phyloP scores from a whole-genome alignment of 1,140 invertebrate genomes.

The Scaptomyza graminum region DNA sequence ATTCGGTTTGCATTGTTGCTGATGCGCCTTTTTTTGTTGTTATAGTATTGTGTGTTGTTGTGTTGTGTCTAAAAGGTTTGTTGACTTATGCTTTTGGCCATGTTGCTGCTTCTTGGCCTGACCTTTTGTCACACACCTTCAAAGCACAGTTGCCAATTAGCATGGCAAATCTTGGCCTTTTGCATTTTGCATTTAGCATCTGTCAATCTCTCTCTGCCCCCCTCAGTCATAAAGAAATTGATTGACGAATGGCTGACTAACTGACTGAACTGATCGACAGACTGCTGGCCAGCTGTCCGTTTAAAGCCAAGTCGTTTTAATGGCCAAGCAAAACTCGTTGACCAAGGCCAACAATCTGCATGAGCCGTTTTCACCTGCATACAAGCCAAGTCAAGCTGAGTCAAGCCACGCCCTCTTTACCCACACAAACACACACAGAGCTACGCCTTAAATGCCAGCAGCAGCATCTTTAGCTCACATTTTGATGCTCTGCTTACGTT shows the following conservation, averaged over 20 bases:
- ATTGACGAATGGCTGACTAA: constrained; percentile 13
- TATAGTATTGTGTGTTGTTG: too few species aligned
- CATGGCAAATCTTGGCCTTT: constrained; percentile 18
- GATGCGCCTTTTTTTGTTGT: constrained; percentile 54
- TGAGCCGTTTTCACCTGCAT: constrained; percentile 31
- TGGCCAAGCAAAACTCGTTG: constrained; percentile 34
- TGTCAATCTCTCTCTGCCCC: neutral
- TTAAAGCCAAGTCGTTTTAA: constrained; percentile 2
- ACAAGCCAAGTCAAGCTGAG: neutral
- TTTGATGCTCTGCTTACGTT: constrained; percentile 38
- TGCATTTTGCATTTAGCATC: neutral
- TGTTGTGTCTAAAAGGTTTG: constrained; percentile 21
- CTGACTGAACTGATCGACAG: constrained; percentile 22
- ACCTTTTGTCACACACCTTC: constrained; percentile 8
- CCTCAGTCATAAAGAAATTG: constrained; percentile 21
- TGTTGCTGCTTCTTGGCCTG: constrained; percentile 30
- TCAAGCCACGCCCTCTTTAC: too few species aligned
- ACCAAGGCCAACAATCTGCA: constrained; percentile 69
- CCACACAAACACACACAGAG: neutral
- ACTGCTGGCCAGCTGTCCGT: constrained; percentile 6
- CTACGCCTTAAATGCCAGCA: neutral
- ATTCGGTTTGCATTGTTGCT: constrained; percentile 54
- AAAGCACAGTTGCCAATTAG: constrained; percentile 23
- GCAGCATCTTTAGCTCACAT: constrained; percentile 17
- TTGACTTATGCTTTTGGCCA: constrained; percentile 43